Evolutionary conservation across 1,140 invertebrate species (phyloP).

Genomic region (Vanessa atalanta): DNA sequence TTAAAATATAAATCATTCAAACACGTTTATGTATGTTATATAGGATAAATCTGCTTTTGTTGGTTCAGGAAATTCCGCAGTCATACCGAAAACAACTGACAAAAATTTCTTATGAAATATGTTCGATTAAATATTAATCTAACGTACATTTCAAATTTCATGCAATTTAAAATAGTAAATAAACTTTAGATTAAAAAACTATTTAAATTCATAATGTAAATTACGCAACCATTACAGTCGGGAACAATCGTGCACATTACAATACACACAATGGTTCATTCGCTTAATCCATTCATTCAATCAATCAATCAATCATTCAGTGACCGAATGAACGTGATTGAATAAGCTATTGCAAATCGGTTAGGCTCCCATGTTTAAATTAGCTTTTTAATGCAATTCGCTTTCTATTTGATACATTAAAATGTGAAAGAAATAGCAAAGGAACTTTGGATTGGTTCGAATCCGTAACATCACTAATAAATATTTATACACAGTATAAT

Average conservation of each 20-base stretch:
- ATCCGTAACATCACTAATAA: no score
- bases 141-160: neutral
- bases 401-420: neutral
- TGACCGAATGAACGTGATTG: conserved; percentile 29
- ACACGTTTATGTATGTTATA: no score
- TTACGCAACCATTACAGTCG: conserved; percentile 17
- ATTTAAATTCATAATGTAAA: conserved; percentile 27
- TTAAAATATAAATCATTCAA: no score
- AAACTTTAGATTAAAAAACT: conserved; percentile 6
- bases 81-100: no score
- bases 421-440: no score
- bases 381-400: conserved; percentile 6
- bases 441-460: no score
- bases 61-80: no score
- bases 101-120: no score
- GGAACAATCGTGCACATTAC: conserved; percentile 25
- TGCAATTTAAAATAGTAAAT: neutral
- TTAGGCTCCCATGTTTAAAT: conserved; percentile 18
- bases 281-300: conserved; percentile 27
- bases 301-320: conserved; percentile 36
- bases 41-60: no score
- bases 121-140: no score
- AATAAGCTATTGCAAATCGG: conserved; percentile 17
- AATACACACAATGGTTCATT: conserved; percentile 35
- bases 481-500: no score